A percentile compares a stretch with the other conserved stretches of the same genome.
These are phyloP conservation scores for Procambarus virginalis DNA, from an alignment of 1,140 invertebrate genomes.

Conservation along the genomic window DNA sequence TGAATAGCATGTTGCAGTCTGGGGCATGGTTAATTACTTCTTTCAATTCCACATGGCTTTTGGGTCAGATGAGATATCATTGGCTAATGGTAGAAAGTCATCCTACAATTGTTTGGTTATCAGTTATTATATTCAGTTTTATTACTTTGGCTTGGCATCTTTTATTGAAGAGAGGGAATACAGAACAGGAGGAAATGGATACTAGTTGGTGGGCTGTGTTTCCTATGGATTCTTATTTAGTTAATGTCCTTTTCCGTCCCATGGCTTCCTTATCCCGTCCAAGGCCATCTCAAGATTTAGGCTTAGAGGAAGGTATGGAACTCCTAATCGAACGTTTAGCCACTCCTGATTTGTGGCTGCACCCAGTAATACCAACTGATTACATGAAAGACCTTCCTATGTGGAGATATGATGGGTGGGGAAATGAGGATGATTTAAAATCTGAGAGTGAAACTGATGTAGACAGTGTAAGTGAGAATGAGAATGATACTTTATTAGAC, in stretches of 20 bases:
- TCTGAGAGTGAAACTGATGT: constrained; percentile 70
- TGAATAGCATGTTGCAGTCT: constrained; percentile 26
- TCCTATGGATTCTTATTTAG: constrained; percentile 71
- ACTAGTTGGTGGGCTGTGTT: constrained; percentile 71
- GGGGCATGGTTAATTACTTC: constrained; percentile 36
- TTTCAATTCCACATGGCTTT: constrained; percentile 48
- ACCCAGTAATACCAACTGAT: constrained; percentile 74
- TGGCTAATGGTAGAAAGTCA: constrained; percentile 59
- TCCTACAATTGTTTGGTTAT: constrained; percentile 47
- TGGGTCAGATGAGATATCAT: constrained; percentile 46
- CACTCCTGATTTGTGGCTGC: constrained; percentile 76
- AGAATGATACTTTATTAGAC: constrained; percentile 52
- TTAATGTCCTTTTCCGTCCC: constrained; percentile 73
- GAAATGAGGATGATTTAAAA: constrained; percentile 59
- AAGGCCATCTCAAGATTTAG: constrained; percentile 71
- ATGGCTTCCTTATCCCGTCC: constrained; percentile 71
- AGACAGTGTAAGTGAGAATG: constrained; percentile 64
- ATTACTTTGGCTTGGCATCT: constrained; percentile 34
- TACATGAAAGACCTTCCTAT: constrained; percentile 77
- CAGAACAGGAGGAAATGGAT: constrained; percentile 40
- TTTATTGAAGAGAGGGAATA: constrained; percentile 8
- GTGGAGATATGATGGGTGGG: constrained; percentile 74
- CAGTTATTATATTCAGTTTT: constrained; percentile 22
- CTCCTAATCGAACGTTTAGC: constrained; percentile 75
- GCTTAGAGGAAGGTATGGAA: constrained; percentile 74